These are phyloP conservation scores for Atopsyche davidsoni DNA, from an alignment of 1,140 invertebrate genomes.

Conservation along the genomic window DNA sequence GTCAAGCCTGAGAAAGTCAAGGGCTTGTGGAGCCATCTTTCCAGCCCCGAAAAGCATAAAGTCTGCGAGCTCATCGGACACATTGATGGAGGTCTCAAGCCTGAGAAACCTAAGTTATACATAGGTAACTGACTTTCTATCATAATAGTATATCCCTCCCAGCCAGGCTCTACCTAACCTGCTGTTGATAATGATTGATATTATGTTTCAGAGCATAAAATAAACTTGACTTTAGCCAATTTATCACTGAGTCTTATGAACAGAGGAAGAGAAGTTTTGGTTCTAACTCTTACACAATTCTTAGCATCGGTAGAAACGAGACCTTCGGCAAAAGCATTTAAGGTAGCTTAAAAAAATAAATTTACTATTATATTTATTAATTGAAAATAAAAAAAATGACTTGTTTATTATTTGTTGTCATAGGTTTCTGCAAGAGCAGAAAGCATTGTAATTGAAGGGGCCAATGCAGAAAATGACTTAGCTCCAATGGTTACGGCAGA, in stretches of 20 bases:
- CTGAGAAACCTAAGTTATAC: constrained; percentile 51
- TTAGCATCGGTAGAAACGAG: constrained; percentile 65
- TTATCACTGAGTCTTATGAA: constrained; percentile 64
- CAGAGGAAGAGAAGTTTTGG: constrained; percentile 64
- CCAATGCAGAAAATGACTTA: constrained; percentile 66
- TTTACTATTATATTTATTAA: background rate
- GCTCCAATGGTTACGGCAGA: constrained; percentile 66
- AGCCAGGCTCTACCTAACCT: background rate
- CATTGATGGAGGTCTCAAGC: constrained; percentile 38
- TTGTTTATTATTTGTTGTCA: constrained; percentile 6
- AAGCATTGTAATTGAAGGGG: constrained; percentile 72
- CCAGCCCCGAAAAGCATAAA: constrained; percentile 57
- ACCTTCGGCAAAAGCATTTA: constrained; percentile 62
- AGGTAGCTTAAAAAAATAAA: constrained; percentile 37
- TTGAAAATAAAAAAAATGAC: background rate
- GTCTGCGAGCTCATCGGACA: constrained; percentile 58
- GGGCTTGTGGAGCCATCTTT: constrained; percentile 59
- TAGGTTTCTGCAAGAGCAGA: constrained; percentile 65
- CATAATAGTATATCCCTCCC: background rate
- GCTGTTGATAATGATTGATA: background rate
- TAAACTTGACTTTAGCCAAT: constrained; percentile 73
- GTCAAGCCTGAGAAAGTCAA: constrained; percentile 46
- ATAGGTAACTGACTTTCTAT: constrained; percentile 40
- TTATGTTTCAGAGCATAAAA: constrained; percentile 62
- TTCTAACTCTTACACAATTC: constrained; percentile 69